Evolutionary conservation across 64 coral and sea anemone genomes (phyloP), one percentile per base, ranked within the genome.

Genomic region (Montipora capricornis): DNA sequence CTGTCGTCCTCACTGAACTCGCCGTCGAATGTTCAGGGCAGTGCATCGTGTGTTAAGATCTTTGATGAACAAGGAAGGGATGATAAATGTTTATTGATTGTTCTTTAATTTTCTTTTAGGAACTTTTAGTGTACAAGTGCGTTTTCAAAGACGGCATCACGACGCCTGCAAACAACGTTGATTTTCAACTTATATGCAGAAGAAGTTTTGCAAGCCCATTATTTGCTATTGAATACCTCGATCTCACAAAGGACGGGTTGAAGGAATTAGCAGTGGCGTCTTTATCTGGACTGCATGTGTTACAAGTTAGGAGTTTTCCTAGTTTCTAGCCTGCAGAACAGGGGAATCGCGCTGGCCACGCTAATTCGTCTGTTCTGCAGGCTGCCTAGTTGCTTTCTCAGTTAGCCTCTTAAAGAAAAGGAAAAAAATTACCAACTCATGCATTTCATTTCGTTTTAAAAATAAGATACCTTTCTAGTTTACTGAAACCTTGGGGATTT

Each of bases 131-230:
- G 8, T 99, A 92, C 53, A 99, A 99, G 48, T 77, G 79, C 79
- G 22, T 78, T 44, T 49, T 58, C 29, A 44, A 82, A 46, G 87
- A 84, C 76, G 46, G 74, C 5, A 75, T 67, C 9, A 20, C 58
- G 4, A 20, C 76, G 13, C 24, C 49, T 51, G 49, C 88, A 44
- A 76, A 84, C 44, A 87, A 73, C 3, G 8, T 99, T 19, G 91
- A 96, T 69, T 90, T 95, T 68, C 68, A 80, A 37, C 45, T 96
- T 8, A 80, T 87, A 5, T 96, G 97, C 92, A 90, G 66, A 80
- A 91, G 95, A 20, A 99, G 97, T 89, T 99, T 99, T 89, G 74
- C 97, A 4, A 95, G 78, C n/a, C 97, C 97, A 14, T 44, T 99
- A 9, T 99, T 94, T 44, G 94, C 97, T 17, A 80, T 99, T 48